Base-by-base conservation (phyloP, 2,888 invertebrate species). In the Acanthosoma haemorrhoidale region DNA sequence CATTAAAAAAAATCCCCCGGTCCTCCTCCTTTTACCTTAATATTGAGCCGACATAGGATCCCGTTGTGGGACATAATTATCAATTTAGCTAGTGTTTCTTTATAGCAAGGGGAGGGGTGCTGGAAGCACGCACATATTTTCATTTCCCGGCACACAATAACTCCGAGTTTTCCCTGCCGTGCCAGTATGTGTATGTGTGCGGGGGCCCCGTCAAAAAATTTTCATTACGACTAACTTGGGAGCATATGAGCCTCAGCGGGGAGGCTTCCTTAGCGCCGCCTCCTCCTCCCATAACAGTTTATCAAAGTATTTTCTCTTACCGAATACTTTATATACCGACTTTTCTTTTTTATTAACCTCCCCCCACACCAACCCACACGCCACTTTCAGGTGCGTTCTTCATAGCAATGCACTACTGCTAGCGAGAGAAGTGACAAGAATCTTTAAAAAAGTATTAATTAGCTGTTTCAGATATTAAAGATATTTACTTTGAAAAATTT, bases 71-170 rank as follows among this genome's bases (percentile, higher is more conserved):
- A 43, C 64, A 64, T 64, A 64, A 64, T 64, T 64, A 64, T 64
- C 64, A 64, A 64, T 64, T 64, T 64, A 39, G 61, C 61, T 64
- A 43, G 39, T 64, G 64, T 39, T 64, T 64, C 64, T 64, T 64
- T 64, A 64, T 38, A 64, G 61, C 64, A 18, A 16, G 38, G 16
- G 25, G 25, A 3, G 29, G 58, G 9, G 41, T 16, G 29, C 38
- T 15, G 13, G n/a, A 13, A n/a, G 21, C 21, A n/a, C 8, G 64
- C 15, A 29, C 64, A 64, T 64, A 64, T 64, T 64, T 64, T 64
- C 64, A 64, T 64, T 64, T 43, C 29, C 41, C 43, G 9, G 18
- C 29, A 15, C 31, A 64, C 64, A 64, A 64, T 64, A 64, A 64
- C 64, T 64, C 64, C 41, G 31, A 64, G 64, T 64, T 64, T n/a